Evolutionary conservation across 1,140 invertebrate species (phyloP).

Genomic region (Eubasilissa regina): DNA sequence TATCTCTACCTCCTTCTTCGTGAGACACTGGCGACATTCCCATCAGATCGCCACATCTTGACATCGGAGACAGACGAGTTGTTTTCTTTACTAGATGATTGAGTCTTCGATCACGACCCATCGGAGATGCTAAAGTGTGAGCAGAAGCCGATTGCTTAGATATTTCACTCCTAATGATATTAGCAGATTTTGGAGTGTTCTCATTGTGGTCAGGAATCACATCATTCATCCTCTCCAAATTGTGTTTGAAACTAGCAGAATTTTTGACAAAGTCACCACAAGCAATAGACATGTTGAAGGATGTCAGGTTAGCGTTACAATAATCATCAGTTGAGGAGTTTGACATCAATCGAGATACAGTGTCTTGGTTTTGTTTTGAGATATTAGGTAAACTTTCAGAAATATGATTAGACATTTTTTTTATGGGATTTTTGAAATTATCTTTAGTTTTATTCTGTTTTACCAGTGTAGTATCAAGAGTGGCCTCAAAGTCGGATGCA

Average conservation of each 20-base stretch:
- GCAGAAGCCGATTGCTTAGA: not conserved
- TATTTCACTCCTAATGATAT: slow-evolving; percentile 7
- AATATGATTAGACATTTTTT: not conserved
- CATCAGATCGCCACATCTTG: slow-evolving; percentile 56
- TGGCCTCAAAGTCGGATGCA: not conserved
- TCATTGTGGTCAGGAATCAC: not conserved
- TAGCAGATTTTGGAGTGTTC: slow-evolving; percentile 29
- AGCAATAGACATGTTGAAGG: slow-evolving; percentile 9
- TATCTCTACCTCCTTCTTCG: not conserved
- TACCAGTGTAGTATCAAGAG: not conserved
- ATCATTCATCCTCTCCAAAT: slow-evolving; percentile 40
- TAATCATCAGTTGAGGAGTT: slow-evolving; percentile 12
- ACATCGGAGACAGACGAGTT: slow-evolving; percentile 55
- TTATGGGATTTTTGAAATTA: not conserved
- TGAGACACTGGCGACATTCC: slow-evolving; percentile 52
- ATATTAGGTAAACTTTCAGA: not conserved
- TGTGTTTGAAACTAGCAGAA: slow-evolving; percentile 17
- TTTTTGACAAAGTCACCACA: slow-evolving; percentile 30
- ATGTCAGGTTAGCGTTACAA: slow-evolving; percentile 26
- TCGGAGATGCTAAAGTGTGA: slow-evolving; percentile 33
- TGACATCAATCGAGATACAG: slow-evolving; percentile 5
- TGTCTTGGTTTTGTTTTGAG: not conserved
- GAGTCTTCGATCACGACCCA: slow-evolving; percentile 23
- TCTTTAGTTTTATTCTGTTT: not conserved
- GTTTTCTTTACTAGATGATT: slow-evolving; percentile 36